Evolutionary conservation across 2,113 vertebrate genomes (phyloP).

Genomic region (Calypte anna): DNA sequence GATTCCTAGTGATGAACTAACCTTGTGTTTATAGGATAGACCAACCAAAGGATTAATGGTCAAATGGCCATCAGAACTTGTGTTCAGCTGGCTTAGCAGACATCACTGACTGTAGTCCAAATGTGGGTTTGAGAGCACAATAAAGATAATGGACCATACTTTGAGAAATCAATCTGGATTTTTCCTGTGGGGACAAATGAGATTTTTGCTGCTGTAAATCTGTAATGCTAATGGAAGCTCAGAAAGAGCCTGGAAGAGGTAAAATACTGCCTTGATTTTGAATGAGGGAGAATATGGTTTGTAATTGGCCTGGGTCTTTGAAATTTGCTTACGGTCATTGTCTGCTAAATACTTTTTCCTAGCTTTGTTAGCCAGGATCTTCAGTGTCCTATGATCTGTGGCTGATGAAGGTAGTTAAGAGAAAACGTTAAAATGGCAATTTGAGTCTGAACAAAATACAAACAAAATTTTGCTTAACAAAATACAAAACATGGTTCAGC

Average conservation of each 20-base stretch:
- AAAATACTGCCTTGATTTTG: constrained; percentile 25
- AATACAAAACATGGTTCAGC: neutral
- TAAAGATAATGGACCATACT: neutral
- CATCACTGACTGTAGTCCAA: neutral
- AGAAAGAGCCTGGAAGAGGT: neutral
- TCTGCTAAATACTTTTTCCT: constrained; percentile 9
- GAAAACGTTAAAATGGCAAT: neutral
- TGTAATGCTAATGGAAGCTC: neutral
- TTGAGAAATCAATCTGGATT: constrained; percentile 16
- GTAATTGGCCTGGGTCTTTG: neutral
- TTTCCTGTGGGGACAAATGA: neutral
- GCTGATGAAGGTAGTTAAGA: constrained; percentile 36
- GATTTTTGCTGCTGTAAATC: neutral
- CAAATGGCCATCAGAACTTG: neutral
- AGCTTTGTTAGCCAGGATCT: constrained; percentile 34
- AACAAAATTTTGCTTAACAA: neutral
- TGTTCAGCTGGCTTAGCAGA: neutral
- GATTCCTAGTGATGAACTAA: neutral
- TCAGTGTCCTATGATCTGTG: constrained; percentile 34
- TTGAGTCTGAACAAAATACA: constrained; percentile 1
- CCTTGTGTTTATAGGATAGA: neutral
- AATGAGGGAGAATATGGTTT: neutral
- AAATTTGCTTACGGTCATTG: constrained; percentile 15
- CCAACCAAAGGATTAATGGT: neutral
- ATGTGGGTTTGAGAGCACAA: neutral